Evolutionary conservation across 2,113 vertebrate genomes (phyloP).

Genomic region (Phaethornis superciliosus): DNA sequence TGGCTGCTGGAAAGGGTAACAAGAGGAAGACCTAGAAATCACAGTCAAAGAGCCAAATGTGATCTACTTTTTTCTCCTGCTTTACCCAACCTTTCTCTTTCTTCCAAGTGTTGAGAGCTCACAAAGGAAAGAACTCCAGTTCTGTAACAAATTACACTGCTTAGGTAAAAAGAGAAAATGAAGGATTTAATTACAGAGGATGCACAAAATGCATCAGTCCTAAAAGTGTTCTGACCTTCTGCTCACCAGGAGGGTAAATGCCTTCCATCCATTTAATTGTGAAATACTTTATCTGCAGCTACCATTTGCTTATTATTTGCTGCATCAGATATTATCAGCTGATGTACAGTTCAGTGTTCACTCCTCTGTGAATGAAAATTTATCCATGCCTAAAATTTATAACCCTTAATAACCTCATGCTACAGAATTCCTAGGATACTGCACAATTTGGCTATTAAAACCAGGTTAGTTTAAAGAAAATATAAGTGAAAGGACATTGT

Average conservation of each 20-base stretch:
- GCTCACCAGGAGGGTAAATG: not conserved
- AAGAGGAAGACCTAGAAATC: slow-evolving; percentile 6
- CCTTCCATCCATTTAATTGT: slow-evolving; percentile 2
- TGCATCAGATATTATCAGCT: not conserved
- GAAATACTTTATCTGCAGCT: not conserved
- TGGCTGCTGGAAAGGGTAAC: slow-evolving; percentile 32
- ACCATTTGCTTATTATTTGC: not conserved
- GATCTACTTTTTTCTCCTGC: not conserved
- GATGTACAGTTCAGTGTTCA: not conserved
- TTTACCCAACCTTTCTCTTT: not conserved
- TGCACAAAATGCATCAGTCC: not conserved
- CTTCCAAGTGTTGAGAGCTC: not conserved
- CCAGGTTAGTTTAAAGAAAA: not conserved
- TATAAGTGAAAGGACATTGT: not conserved
- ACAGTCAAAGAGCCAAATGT: not conserved
- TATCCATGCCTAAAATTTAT: not conserved
- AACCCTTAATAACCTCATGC: not conserved
- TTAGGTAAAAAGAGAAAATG: not conserved
- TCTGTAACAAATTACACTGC: not conserved
- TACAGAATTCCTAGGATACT: not conserved
- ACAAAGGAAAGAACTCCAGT: not conserved
- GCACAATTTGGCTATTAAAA: not conserved
- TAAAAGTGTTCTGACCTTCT: not conserved
- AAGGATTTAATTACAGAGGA: not conserved
- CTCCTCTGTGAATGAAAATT: not conserved